Percentiles rank a stretch among this genome's conserved stretches.
Conservation (phyloP, 2,888 invertebrate species). For the Syrista parreyssii region DNA sequence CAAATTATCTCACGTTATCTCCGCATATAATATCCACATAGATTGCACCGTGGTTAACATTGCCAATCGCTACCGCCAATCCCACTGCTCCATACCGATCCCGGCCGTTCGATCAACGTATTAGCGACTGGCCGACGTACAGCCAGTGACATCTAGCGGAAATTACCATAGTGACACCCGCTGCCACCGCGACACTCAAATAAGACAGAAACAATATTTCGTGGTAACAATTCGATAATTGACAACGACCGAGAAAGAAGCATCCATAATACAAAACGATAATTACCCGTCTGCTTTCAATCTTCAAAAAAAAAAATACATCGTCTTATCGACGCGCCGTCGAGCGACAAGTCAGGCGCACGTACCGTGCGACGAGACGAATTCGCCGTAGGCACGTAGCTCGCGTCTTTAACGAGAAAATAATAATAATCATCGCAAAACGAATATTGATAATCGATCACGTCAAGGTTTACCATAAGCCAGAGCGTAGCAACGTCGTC, state of each 20-base stretch:
- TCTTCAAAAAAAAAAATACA: not conserved
- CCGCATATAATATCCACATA: slow-evolving; percentile 8
- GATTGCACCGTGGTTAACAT: not conserved
- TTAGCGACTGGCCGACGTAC: not conserved
- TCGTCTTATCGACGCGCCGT: not conserved
- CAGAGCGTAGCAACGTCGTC: no score
- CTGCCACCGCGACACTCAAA: not conserved
- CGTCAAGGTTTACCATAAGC: no score
- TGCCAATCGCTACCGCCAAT: not conserved
- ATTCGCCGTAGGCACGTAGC: not conserved
- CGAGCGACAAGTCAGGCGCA: not conserved
- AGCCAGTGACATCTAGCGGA: not conserved
- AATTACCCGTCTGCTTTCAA: no score
- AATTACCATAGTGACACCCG: not conserved
- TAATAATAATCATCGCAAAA: not conserved
- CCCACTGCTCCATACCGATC: not conserved
- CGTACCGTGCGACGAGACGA: not conserved
- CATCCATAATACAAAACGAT: no score
- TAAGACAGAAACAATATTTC: not conserved
- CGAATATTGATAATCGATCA: not conserved
- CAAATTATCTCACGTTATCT: not conserved
- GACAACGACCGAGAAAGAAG: no score
- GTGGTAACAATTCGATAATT: no score
- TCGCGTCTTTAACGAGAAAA: not conserved
- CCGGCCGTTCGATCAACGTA: not conserved